Base-by-base conservation (phyloP, 2,888 invertebrate species). In the Epinotia brunnichana region DNA sequence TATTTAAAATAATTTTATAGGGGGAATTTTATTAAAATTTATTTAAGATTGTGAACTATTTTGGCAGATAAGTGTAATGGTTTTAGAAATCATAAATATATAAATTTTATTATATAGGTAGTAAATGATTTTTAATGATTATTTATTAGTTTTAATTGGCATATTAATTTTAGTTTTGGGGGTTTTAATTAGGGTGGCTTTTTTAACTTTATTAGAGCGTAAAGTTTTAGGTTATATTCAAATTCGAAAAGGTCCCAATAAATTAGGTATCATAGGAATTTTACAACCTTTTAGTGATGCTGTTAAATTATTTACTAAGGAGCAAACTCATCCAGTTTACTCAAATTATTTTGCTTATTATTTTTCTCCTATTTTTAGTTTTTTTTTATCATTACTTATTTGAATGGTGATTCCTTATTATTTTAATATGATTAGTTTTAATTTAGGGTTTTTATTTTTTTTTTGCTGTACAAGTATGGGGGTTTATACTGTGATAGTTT, bases 201-300 rank as follows among this genome's bases (percentile, higher is more conserved):
- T 95, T 95, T 95, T 95, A 84, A 95, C 95, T 81, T 94, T 96
- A 88, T 90, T 96, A 80, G 96, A 96, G 69, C 96, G 96, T 2
- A 95, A 95, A 77, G 91, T 96, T 80, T 94, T 96, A 88, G 94
- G 95, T 0, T 96, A 95, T 93, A 94, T 96, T 91, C 96, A 96
- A 87, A 90, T 95, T 90, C 96, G 96, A 19, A 95, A 95, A 80
- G 96, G 96, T 0, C 96, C 96, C 24, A 96, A 96, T 94, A 96
- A 96, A 80, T 94, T 96, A 1, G 94, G 95, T 0, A 80, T 95
- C 78, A 81, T 93, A 48, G 96, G 96, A 0, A 81, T 96, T 83
- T 87, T 95, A 74, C 96, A 96, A 76, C 95, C 96, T 85, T 95
- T 96, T 94, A 94, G 94, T 62, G 96, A 96, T 94, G 96, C 95